Base-by-base conservation (phyloP, 2,113 vertebrate genomes). In the Embiotoca jacksoni region DNA sequence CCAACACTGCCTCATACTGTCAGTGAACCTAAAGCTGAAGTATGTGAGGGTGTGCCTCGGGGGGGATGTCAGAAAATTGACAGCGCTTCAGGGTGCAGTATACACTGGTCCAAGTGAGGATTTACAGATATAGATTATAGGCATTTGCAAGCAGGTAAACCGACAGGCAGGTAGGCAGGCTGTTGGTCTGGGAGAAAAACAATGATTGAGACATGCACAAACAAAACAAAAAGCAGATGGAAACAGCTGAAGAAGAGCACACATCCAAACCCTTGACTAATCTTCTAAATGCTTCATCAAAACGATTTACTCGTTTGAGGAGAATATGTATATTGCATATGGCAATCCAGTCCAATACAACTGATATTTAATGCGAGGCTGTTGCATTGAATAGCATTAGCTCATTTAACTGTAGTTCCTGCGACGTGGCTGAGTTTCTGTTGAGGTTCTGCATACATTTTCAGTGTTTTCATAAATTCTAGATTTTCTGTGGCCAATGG, bases 11-110 rank as follows among this genome's bases (percentile, higher is more conserved):
- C 52, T 80, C 55, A 59, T 7, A 65, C 67, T 61, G 50, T 58
- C 4, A 35, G 58, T 64, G 49, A 72, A 72, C 54, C 60, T 39
- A 41, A 68, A 75, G 41, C 41, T 66, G 37, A 49, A 55, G 46
- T 61, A 44, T 58, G 59, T 7, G 4, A 71, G 56, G n/a, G 16
- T 15, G 31, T 52, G 49, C 15, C 69, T 80, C 31, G 8, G 57
- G 72, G 23, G 77, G 47, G 31, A 73, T 75, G 56, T 61, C 67
- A 72, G 72, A 23, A 23, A 72, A 64, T 23, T 82, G 70, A 79
- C 70, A 57, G 54, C 3, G 49, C 77, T 78, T 75, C 23, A 14
- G 54, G 57, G 37, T 35, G 58, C 57, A 61, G 55, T 61, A 6
- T 61, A 85, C 23, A 56, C 64, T 7, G 44, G 73, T 72, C 64